phyloP scores from a whole-genome alignment of 1,140 invertebrate genomes.

The Acyrthosiphon pisum region DNA sequence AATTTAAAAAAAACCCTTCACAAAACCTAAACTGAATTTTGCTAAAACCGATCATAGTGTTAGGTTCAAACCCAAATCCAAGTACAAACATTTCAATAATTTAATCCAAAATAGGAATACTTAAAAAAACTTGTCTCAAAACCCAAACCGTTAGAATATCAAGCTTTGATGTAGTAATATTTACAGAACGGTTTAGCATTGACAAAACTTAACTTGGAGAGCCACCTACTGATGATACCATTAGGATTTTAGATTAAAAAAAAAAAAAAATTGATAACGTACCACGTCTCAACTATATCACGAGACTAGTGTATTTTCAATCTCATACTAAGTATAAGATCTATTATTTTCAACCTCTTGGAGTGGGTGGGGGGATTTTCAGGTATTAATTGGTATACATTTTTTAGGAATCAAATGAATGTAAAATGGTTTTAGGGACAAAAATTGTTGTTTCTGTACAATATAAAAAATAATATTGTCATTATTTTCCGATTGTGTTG shows the following conservation, averaged over 20 bases:
- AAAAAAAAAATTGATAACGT: not conserved
- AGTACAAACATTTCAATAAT: not conserved
- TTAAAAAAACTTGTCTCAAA: too few species aligned
- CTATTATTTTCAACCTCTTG: not conserved
- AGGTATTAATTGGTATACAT: not conserved
- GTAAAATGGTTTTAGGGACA: not conserved
- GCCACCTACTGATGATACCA: too few species aligned
- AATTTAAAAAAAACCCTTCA: too few species aligned
- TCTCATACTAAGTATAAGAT: too few species aligned
- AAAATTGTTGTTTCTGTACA: not conserved
- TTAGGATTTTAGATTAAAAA: not conserved
- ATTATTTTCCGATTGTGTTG: not conserved
- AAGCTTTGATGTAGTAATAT: not conserved
- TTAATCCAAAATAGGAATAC: too few species aligned
- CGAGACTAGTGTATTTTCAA: not conserved
- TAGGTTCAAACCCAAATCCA: too few species aligned
- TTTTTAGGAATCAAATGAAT: not conserved
- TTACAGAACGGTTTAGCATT: not conserved
- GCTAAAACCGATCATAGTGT: too few species aligned
- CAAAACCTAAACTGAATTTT: too few species aligned
- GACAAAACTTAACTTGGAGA: not conserved
- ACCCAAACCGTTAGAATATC: not conserved
- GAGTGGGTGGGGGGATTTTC: not conserved
- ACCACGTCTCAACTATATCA: not conserved
- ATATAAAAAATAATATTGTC: not conserved